Evolutionary conservation across 2,113 vertebrate genomes (phyloP), one percentile per base, ranked within the genome.

Genomic region (Ctenomys sociabilis): DNA sequence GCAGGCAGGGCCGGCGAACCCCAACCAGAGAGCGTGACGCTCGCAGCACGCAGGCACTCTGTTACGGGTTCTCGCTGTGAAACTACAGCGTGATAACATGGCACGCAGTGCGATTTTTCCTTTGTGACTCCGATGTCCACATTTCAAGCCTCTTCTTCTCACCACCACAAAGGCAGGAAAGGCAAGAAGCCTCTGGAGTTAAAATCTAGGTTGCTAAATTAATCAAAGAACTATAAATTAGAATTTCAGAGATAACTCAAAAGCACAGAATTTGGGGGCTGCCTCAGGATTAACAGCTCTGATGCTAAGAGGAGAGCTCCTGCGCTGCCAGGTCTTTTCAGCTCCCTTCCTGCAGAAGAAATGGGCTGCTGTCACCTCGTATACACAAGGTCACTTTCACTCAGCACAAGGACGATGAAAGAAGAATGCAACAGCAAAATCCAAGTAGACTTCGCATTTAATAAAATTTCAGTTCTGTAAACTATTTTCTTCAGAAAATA

Each of bases 171-270:
- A 64, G 43, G 59, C 28, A 14, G 43, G n/a, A 85, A 61, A 84
- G 37, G 2, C 12, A 54, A 94, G 35, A 75, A 91, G 90, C 0
- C 6, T 89, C 3, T 30, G 19, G n/a, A 14, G 86, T 91, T 84
- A 57, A 85, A 64, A 94, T 68, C 26, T 49, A 95, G 24, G 17
- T 90, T 93, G 86, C 19, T 61, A 57, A 68, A 81, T 85, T 54
- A 97, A 77, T 66, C 37, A 43, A 7, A 66, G 95, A 83, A 82
- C 90, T 43, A 64, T 49, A 26, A 93, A 85, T 57, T 32, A 81
- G 73, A 94, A 95, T 90, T 83, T 92, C 66, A 96, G n/a, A 52
- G 26, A 83, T 91, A 93, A 87, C 4, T 9, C 40, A 81, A 77
- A 95, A 91, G 37, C 7, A 37, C 12, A 93, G 24, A 88, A 43